These are phyloP conservation scores for Glaucopsyche alexis DNA, from an alignment of 2,888 invertebrate species.

Conservation along the genomic window DNA sequence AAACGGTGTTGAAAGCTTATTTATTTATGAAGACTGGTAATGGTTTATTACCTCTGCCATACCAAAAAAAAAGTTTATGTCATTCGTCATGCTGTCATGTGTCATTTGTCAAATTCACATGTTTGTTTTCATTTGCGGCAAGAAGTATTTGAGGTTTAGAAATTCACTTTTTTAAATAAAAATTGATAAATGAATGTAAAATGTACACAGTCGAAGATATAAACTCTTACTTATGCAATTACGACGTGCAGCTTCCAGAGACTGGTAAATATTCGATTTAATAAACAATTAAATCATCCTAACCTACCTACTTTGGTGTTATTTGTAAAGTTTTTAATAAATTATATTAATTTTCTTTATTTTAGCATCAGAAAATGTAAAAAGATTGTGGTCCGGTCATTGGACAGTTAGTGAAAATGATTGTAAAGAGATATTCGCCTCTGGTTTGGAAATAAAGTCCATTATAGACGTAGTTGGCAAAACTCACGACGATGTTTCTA, in stretches of 20 bases:
- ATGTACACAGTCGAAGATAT: slow-evolving; percentile 35
- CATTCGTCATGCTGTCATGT: background rate
- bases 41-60: background rate
- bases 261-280: slow-evolving; percentile 46
- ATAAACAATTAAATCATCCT: background rate
- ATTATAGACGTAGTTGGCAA: slow-evolving; percentile 50
- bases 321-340: background rate
- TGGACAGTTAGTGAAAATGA: slow-evolving; percentile 55
- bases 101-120: slow-evolving; percentile 9
- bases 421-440: slow-evolving; percentile 53
- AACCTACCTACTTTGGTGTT: slow-evolving; percentile 4
- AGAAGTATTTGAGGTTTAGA: too few relatives aligned
- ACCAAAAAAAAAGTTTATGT: background rate
- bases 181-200: slow-evolving; percentile 23
- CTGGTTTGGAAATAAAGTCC: slow-evolving; percentile 50
- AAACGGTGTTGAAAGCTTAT: too few relatives aligned
- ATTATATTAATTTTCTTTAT: slow-evolving; percentile 34
- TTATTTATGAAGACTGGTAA: too few relatives aligned
- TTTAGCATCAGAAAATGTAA: slow-evolving; percentile 54
- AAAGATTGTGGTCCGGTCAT: slow-evolving; percentile 57
- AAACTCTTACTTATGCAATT: slow-evolving; percentile 58
- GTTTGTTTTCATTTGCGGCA: slow-evolving; percentile 13
- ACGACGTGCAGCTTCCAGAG: slow-evolving; percentile 53
- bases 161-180: background rate
- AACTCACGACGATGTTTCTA: slow-evolving; percentile 43